Conservation (phyloP, 2,113 vertebrate species). For the Myotis lucifugus region DNA sequence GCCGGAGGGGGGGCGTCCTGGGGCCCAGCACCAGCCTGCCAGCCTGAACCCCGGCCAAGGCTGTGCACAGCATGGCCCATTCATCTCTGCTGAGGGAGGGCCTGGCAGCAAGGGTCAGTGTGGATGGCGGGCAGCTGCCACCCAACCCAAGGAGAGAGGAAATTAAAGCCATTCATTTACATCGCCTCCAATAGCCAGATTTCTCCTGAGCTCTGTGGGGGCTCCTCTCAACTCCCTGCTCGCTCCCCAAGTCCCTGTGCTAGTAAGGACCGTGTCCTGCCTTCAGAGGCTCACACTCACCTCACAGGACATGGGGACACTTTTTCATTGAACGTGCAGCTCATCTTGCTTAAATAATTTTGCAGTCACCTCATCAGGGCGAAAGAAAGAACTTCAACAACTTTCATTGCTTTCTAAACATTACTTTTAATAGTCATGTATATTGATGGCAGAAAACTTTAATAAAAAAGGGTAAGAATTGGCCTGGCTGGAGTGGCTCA, state of each 20-base stretch:
- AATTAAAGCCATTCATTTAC: conserved; percentile 64
- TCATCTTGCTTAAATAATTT: not conserved
- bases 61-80: fast-evolving
- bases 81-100: fast-evolving
- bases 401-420: not conserved
- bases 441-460: not conserved
- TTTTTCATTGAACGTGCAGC: fast-evolving
- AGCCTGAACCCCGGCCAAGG: not conserved
- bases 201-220: not conserved
- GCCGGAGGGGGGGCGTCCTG: too few relatives aligned
- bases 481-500: not conserved
- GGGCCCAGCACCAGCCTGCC: not conserved
- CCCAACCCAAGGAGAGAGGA: not conserved
- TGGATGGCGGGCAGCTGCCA: conserved; percentile 17
- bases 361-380: not conserved
- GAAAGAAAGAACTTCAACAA: not conserved
- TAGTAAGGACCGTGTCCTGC: not conserved
- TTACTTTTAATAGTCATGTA: not conserved
- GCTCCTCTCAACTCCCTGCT: not conserved
- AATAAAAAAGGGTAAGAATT: not conserved
- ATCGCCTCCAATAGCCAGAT: not conserved
- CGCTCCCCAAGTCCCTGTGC: not conserved
- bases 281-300: fast-evolving
- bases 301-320: fast-evolving
- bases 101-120: not conserved